Percentiles rank a stretch among this genome's conserved stretches.
phyloP scores from a whole-genome alignment of 1,140 invertebrate species.

The Acromyrmex charruanus region DNA sequence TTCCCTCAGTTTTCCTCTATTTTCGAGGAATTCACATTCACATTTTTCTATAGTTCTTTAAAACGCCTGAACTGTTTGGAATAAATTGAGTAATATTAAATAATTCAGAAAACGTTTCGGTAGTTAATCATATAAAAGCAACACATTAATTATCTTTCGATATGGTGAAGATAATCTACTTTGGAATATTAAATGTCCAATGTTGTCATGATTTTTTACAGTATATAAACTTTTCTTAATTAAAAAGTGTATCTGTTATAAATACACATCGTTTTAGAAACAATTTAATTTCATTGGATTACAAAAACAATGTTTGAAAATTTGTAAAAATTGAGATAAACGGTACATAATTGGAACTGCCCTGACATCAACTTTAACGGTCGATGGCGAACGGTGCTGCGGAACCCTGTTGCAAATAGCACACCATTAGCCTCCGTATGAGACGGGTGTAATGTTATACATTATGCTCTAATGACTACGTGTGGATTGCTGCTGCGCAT shows the following conservation, averaged over 20 bases:
- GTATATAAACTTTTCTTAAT: background rate
- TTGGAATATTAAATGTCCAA: background rate
- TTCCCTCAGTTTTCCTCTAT: constrained; percentile 52
- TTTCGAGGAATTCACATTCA: constrained; percentile 24
- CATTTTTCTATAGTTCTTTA: background rate
- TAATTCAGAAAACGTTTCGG: background rate
- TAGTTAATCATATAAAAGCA: constrained; percentile 17
- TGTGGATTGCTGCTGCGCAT: constrained; percentile 70
- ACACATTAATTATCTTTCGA: background rate
- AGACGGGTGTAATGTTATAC: constrained; percentile 76
- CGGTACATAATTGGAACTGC: background rate
- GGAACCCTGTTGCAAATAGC: constrained; percentile 69
- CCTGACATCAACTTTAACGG: constrained; percentile 39
- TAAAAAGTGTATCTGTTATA: background rate
- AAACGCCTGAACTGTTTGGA: background rate
- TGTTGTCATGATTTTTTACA: background rate
- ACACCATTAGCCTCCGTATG: constrained; percentile 75
- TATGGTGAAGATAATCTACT: background rate
- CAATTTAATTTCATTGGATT: background rate
- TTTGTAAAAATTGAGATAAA: constrained; percentile 6
- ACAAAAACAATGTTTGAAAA: constrained; percentile 11
- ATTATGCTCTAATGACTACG: constrained; percentile 77
- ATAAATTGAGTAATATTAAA: constrained; percentile 6
- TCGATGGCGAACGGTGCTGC: constrained; percentile 38
- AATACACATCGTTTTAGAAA: no score